phyloP scores from a whole-genome alignment of 2,888 invertebrate genomes.

The Lithophane leautieri region DNA sequence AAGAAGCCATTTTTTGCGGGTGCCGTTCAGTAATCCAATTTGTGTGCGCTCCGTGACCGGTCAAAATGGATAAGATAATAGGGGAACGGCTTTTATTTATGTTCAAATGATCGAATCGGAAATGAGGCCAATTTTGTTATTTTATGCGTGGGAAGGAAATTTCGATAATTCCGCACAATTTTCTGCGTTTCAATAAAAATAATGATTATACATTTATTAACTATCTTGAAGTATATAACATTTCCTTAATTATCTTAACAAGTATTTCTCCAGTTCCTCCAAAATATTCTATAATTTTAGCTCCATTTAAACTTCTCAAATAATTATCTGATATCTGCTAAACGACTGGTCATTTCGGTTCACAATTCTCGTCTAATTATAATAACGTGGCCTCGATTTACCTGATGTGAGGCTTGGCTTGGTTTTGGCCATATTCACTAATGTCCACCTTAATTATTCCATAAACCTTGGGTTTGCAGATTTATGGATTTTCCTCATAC shows the following conservation, averaged over 20 bases:
- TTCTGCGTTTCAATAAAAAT: background rate
- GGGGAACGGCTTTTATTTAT: constrained; percentile 58
- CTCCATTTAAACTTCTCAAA: constrained; percentile 8
- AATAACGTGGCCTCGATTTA: constrained; percentile 63
- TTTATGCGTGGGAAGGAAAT: constrained; percentile 1
- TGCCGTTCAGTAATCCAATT: constrained; percentile 74
- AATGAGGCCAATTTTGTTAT: constrained; percentile 37
- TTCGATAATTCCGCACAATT: background rate
- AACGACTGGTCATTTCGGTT: constrained; percentile 41
- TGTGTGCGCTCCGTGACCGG: constrained; percentile 69
- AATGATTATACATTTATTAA: background rate
- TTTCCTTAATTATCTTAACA: background rate
- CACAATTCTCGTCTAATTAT: constrained; percentile 36
- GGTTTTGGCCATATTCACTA: constrained; percentile 57
- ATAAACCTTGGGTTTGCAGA: constrained; percentile 59
- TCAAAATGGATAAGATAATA: constrained; percentile 66
- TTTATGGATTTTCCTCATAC: constrained; percentile 59
- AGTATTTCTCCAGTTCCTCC: background rate
- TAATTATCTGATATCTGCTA: constrained; percentile 38
- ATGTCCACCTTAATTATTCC: constrained; percentile 60
- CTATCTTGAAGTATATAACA: background rate
- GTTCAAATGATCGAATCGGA: constrained; percentile 26
- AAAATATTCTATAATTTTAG: background rate
- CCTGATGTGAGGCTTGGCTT: constrained; percentile 57
- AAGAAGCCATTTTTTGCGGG: constrained; percentile 68